Percentiles rank a stretch among this genome's conserved stretches.
Evolutionary conservation across 2,113 vertebrate species (phyloP).

Genomic region (Sterrhoptilus dennistouni): DNA sequence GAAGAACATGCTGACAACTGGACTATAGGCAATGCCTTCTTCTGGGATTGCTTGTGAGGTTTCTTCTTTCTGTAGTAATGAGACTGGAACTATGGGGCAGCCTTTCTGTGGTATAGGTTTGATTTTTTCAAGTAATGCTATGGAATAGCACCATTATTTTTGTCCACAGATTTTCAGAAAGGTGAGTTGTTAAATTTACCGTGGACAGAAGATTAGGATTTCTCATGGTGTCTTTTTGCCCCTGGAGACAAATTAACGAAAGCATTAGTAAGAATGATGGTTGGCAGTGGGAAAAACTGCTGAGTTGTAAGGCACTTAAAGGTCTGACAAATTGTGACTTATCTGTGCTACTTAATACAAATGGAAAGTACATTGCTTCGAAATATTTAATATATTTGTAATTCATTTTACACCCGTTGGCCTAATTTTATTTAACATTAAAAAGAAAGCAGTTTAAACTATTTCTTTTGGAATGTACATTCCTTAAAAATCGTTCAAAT

Average conservation of each 20-base stretch:
- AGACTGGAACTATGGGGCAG: not conserved
- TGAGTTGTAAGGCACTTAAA: not conserved
- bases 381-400: not conserved
- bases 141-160: not conserved
- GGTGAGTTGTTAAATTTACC: not conserved
- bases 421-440: not conserved
- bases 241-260: not conserved
- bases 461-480: not conserved
- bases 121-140: not conserved
- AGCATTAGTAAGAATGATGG: not conserved
- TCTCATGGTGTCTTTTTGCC: not conserved
- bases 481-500: not conserved
- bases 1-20: not conserved
- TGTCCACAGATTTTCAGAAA: not conserved
- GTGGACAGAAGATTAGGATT: not conserved
- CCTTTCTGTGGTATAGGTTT: not conserved
- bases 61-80: not conserved
- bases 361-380: not conserved
- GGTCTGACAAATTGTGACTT: not conserved
- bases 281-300: not conserved
- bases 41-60: not conserved
- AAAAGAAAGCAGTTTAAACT: not conserved
- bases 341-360: not conserved
- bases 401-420: not conserved
- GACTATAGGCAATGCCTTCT: rapidly evolving